Base-by-base conservation (phyloP, 2,113 vertebrate genomes). In the Anguilla japonica region DNA sequence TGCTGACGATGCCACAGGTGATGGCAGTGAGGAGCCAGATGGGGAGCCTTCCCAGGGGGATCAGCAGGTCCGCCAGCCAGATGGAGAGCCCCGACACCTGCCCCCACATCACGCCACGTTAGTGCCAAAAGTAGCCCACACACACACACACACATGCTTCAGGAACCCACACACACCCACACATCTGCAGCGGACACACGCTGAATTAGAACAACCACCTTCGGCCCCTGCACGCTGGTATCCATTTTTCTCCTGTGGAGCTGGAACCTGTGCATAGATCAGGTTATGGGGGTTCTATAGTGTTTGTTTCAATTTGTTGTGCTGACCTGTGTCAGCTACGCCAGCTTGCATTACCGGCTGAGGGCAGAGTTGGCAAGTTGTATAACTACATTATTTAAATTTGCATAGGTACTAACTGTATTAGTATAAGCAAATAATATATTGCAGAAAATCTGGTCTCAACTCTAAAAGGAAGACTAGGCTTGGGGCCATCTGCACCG, bases 1-100 rank as follows among this genome's bases (percentile, higher is more conserved):
- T 95, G 67, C 97, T 99, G 87, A 98, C 97, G 18, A 99, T 96
- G 92, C 99, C 87, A 90, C 95, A 97, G 29, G 97, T 95, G 60
- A 98, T 92, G 9, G 97, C 89, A 81, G 98, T 93, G 26, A 97
- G 82, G 20, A 95, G 86, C 94, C 96, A 93, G 53, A 94, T 82
- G 1, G 97, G 97, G 43, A 99, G 92, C 7, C 95, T 95, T 57
- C 97, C 97, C 85, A 99, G 88, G 84, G 97, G 97, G 41, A 92
- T 94, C 91, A 99, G 91, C 93, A 98, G 96, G 87, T 91, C 94
- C 79, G 96, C 97, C 91, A 98, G 94, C 97, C 97, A 98, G 2
- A 84, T 3, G 41, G 97, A 98, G 41, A 98, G 93, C 84, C 96
- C 97, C 2, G 97, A 98, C 22, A 88, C 95, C 97, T 98, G 90